Evolutionary conservation across 2,888 invertebrate species (phyloP).

Genomic region (Drosophila affinis): DNA sequence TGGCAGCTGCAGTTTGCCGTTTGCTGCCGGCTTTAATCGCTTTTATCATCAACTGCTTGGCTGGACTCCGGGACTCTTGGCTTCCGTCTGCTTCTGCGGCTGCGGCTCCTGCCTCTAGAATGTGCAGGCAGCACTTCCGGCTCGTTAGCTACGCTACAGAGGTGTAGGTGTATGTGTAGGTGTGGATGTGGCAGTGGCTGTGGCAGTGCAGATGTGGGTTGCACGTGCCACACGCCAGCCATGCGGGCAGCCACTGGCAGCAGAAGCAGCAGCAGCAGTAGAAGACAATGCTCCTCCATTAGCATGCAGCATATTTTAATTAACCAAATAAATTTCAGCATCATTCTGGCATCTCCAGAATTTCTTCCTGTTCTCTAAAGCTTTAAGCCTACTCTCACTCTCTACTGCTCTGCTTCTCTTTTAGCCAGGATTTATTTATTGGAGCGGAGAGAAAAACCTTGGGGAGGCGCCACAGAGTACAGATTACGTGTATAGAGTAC

Average conservation of each 20-base stretch:
- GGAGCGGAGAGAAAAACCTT: slow-evolving; percentile 9
- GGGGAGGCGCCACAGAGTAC: background rate
- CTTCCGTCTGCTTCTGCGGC: background rate
- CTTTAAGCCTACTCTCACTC: slow-evolving; percentile 45
- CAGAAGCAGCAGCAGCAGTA: slow-evolving; percentile 25
- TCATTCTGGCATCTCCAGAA: slow-evolving; percentile 32
- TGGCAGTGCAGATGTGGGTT: background rate
- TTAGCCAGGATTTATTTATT: slow-evolving; percentile 55
- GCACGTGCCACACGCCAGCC: slow-evolving; percentile 20
- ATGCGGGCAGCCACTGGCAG: slow-evolving; percentile 40
- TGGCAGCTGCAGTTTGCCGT: slow-evolving; percentile 49
- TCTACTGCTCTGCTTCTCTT: slow-evolving; percentile 15
- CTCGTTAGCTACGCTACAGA: slow-evolving; percentile 66
- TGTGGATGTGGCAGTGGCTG: slow-evolving; percentile 49
- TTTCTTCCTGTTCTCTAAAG: slow-evolving; percentile 35
- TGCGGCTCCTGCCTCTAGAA: slow-evolving; percentile 39
- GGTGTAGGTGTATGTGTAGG: slow-evolving; percentile 39
- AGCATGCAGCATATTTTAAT: slow-evolving; percentile 80
- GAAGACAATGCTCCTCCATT: slow-evolving; percentile 69
- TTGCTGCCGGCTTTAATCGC: slow-evolving; percentile 60
- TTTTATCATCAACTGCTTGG: slow-evolving; percentile 57
- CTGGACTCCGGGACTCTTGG: slow-evolving; percentile 29
- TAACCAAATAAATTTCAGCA: slow-evolving; percentile 77
- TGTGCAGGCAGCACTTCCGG: slow-evolving; percentile 77
- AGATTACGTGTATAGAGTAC: background rate